Conservation (phyloP, 2,113 vertebrate species). For the Cyprinodon tularosa region DNA sequence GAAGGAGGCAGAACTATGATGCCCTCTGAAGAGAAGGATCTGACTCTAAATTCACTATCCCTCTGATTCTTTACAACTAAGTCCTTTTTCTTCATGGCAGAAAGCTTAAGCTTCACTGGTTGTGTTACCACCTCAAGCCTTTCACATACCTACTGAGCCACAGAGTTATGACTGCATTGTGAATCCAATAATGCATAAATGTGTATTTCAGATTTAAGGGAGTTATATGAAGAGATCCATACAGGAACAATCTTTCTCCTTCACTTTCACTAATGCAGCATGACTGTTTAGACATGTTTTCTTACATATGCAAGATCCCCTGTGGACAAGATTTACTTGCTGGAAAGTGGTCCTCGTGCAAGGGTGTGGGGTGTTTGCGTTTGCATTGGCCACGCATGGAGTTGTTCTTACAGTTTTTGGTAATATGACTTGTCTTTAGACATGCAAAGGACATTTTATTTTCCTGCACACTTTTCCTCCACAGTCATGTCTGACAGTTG, state of each 20-base stretch:
- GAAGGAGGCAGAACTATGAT: background rate
- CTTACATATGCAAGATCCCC: background rate
- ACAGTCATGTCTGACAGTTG: background rate
- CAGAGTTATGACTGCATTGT: conserved; percentile 1
- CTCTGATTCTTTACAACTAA: background rate
- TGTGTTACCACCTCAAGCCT: background rate
- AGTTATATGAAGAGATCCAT: background rate
- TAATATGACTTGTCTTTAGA: background rate
- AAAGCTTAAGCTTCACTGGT: conserved; percentile 17
- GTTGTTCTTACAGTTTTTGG: conserved; percentile 1
- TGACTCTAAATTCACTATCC: background rate
- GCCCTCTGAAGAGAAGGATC: background rate
- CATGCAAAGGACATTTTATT: conserved; percentile 4
- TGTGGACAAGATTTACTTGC: background rate
- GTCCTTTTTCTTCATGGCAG: background rate
- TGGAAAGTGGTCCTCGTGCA: background rate
- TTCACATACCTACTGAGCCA: conserved; percentile 6
- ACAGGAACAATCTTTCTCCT: conserved; percentile 1
- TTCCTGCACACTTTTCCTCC: background rate
- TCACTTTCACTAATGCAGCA: conserved; percentile 3
- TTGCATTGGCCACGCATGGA: conserved; percentile 9
- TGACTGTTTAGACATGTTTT: background rate
- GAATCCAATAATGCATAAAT: background rate
- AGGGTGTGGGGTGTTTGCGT: background rate
- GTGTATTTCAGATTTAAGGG: background rate